phyloP scores from a whole-genome alignment of 2,797 vertebrate genomes.

The Phrynocephalus forsythii region DNA sequence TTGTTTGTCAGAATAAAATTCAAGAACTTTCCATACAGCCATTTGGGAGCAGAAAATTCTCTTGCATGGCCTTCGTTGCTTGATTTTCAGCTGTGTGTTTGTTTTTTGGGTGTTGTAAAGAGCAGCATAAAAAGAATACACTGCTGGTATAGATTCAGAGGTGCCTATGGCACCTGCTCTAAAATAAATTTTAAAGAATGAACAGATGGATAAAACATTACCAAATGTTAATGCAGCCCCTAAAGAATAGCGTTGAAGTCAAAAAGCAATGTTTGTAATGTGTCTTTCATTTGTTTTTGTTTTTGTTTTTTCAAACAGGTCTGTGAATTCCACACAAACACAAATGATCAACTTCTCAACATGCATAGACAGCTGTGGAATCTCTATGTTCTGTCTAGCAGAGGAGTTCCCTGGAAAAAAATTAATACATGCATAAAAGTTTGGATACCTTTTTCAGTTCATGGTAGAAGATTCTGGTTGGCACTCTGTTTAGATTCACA shows the following conservation, averaged over 20 bases:
- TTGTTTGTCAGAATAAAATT: background rate
- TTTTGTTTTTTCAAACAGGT: slow-evolving; percentile 72
- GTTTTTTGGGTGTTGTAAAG: background rate
- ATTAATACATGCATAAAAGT: slow-evolving; percentile 38
- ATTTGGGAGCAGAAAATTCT: rapidly evolving
- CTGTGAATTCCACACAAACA: slow-evolving; percentile 60
- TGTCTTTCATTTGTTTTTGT: slow-evolving; percentile 54
- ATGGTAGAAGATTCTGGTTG: slow-evolving; percentile 49
- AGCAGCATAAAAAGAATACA: background rate
- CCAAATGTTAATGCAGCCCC: background rate
- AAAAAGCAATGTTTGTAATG: slow-evolving; percentile 39
- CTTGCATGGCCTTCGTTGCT: slow-evolving; percentile 4
- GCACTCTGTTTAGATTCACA: slow-evolving; percentile 53
- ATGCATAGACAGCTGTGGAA: slow-evolving; percentile 64
- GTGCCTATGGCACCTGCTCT: background rate
- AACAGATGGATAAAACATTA: background rate
- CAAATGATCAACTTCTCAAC: slow-evolving; percentile 66
- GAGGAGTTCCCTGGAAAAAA: slow-evolving; percentile 59
- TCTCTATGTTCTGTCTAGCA: slow-evolving; percentile 52
- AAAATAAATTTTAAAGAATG: background rate
- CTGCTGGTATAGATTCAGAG: background rate
- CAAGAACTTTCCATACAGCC: background rate
- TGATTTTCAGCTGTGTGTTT: background rate
- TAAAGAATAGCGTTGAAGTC: background rate
- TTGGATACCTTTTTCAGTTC: slow-evolving; percentile 49